Evolutionary conservation across 2,797 vertebrate species (phyloP).

Genomic region (Tragopan temminckii): DNA sequence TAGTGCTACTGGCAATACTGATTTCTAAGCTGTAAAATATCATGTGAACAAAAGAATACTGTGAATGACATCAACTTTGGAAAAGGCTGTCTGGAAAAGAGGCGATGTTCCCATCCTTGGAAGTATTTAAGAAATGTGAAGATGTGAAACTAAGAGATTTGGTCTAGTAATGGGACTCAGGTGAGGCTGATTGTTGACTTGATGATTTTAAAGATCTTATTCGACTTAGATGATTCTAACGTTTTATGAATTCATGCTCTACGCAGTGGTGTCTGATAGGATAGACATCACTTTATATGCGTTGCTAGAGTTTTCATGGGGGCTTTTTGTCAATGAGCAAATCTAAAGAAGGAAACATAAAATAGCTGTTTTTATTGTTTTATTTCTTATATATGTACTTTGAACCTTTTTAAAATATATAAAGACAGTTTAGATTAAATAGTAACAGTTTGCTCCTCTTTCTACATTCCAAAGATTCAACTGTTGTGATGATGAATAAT

Average conservation of each 20-base stretch:
- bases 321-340: background rate
- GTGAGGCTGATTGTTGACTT: background rate
- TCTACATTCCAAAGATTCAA: background rate
- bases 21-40: background rate
- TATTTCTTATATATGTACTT: background rate
- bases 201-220: background rate
- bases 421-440: background rate
- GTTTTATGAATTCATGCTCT: background rate
- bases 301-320: background rate
- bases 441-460: background rate
- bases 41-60: background rate
- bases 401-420: background rate
- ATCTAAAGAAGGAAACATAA: background rate
- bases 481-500: background rate
- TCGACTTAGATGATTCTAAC: background rate
- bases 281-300: background rate
- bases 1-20: background rate
- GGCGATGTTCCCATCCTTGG: background rate
- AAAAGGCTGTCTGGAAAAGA: background rate
- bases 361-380: background rate
- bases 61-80: background rate
- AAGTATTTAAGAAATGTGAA: background rate
- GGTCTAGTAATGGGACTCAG: background rate
- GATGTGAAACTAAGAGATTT: background rate
- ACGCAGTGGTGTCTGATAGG: background rate